Evolutionary conservation across 1,140 invertebrate genomes (phyloP).

Genomic region (Philotrypesis tridentata): DNA sequence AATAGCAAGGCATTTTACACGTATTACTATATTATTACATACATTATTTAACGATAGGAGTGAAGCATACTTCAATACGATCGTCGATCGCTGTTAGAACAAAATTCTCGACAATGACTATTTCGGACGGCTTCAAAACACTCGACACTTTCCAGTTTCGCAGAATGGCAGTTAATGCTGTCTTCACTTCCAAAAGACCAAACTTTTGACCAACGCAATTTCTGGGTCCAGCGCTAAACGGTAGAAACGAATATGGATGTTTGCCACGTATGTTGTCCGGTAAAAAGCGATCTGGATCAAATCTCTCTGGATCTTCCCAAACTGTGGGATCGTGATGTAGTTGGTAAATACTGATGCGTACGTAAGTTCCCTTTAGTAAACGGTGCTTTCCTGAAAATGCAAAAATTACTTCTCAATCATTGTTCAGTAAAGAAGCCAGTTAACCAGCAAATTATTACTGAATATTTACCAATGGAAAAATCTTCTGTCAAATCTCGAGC

Average conservation of each 20-base stretch:
- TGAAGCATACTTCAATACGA: conserved; percentile 50
- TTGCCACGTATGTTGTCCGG: conserved; percentile 73
- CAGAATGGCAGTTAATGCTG: conserved; percentile 73
- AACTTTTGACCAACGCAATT: conserved; percentile 71
- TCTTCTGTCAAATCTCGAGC: conserved; percentile 69
- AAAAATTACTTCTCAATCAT: background rate
- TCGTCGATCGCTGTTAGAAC: conserved; percentile 58
- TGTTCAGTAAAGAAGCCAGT: background rate
- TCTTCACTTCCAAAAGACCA: conserved; percentile 76
- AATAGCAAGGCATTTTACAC: no score
- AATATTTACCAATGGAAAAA: conserved; percentile 61
- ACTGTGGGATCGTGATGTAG: conserved; percentile 71
- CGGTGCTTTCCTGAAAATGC: conserved; percentile 51
- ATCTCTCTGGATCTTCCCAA: conserved; percentile 83
- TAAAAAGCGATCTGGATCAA: conserved; percentile 76
- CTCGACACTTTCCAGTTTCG: conserved; percentile 74
- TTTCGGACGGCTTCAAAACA: conserved; percentile 58
- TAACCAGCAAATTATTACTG: background rate
- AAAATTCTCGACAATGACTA: conserved; percentile 54
- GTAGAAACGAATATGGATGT: conserved; percentile 78
- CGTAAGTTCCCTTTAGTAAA: conserved; percentile 67
- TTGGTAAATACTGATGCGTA: conserved; percentile 72
- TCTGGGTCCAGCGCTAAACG: conserved; percentile 60
- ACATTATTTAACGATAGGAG: background rate
- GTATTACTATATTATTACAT: no score